Evolutionary conservation across 2,113 vertebrate genomes (phyloP).

Genomic region (Rana temporaria): DNA sequence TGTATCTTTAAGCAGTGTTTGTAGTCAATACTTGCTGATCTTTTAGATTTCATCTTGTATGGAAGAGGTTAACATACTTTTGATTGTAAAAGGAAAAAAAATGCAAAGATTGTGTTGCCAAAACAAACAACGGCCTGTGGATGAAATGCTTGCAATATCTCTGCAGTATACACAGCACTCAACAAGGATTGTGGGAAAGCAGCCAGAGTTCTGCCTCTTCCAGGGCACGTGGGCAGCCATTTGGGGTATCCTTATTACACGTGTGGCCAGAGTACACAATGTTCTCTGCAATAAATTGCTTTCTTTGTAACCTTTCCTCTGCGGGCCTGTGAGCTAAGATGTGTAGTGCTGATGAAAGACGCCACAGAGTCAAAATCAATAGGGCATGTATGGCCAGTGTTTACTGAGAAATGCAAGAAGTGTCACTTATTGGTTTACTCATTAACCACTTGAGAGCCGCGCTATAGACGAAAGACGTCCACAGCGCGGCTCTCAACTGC

Average conservation of each 20-base stretch:
- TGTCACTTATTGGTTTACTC: no score
- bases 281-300: not conserved
- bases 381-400: no score
- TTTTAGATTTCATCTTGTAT: conserved; percentile 3
- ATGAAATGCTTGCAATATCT: conserved; percentile 52
- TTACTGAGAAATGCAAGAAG: no score
- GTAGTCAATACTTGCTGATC: not conserved
- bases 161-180: conserved; percentile 49
- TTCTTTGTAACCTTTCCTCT: not conserved
- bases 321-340: not conserved
- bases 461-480: no score
- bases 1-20: not conserved
- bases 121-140: conserved; percentile 54
- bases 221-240: conserved; percentile 33
- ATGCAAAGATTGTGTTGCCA: conserved; percentile 41
- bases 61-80: conserved; percentile 32
- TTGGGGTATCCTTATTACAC: conserved; percentile 30
- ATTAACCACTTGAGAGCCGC: no score
- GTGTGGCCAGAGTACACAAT: conserved; percentile 49
- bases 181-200: conserved; percentile 13
- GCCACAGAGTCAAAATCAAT: no score
- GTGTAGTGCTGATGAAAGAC: no score
- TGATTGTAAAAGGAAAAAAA: conserved; percentile 17
- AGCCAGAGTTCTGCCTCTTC: conserved; percentile 25
- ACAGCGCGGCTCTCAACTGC: no score